phyloP scores from a whole-genome alignment of 1,140 invertebrate genomes.

The Sycophila sp. region DNA sequence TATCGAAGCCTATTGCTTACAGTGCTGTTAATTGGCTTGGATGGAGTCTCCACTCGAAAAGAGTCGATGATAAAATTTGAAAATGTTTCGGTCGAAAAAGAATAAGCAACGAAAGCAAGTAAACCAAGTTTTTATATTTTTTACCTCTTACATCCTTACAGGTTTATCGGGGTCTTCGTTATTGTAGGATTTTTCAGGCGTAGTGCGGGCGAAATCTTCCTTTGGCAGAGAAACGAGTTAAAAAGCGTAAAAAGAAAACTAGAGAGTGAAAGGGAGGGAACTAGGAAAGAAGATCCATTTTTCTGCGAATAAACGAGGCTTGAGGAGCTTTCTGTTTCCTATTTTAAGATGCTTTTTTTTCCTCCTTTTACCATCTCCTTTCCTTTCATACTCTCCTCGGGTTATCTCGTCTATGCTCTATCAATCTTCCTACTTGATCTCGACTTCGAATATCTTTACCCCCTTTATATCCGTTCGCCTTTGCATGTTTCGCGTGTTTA shows the following conservation, averaged over 20 bases:
- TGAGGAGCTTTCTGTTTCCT: conserved; percentile 12
- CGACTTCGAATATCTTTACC: background rate
- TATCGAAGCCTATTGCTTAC: too few species aligned
- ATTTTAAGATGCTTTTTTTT: background rate
- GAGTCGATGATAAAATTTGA: too few species aligned
- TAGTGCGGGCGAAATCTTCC: background rate
- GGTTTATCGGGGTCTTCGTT: too few species aligned
- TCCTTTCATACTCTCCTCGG: background rate
- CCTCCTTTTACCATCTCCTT: background rate
- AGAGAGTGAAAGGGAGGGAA: background rate
- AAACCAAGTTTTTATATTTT: too few species aligned
- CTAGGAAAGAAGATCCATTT: conserved; percentile 7
- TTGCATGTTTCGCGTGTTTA: too few species aligned
- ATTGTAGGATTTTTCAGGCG: too few species aligned
- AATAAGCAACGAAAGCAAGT: too few species aligned
- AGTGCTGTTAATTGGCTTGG: background rate
- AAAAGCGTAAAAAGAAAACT: background rate
- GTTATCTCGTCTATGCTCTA: background rate
- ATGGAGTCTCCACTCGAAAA: too few species aligned
- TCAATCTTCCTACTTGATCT: background rate
- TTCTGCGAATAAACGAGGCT: conserved; percentile 15
- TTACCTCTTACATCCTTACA: too few species aligned
- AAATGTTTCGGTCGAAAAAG: too few species aligned
- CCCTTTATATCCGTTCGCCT: too few species aligned
- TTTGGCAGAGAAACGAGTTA: background rate